Percentiles rank a stretch among this genome's conserved stretches.
Conservation (phyloP, 2,113 vertebrate species). For the Ageneiosus marmoratus region DNA sequence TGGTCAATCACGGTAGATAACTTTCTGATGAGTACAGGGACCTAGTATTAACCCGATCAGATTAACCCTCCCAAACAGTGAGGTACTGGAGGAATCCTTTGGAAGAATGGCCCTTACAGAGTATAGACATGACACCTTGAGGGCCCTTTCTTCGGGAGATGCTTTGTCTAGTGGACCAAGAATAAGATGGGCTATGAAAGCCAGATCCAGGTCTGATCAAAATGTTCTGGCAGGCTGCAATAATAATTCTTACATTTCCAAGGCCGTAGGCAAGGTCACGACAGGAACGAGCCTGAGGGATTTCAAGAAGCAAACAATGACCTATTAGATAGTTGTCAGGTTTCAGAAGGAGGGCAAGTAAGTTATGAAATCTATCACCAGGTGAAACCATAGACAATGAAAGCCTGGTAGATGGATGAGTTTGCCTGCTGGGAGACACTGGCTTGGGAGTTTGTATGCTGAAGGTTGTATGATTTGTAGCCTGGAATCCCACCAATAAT, state of each 20-base stretch:
- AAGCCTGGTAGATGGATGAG: conserved; percentile 4
- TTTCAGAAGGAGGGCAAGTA: not conserved
- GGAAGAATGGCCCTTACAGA: too few relatives aligned
- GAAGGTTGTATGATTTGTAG: not conserved
- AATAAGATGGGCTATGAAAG: not conserved
- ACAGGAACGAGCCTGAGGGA: not conserved
- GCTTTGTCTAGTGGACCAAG: not conserved
- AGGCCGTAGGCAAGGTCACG: not conserved
- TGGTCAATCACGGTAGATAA: not conserved
- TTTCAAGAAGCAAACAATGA: not conserved
- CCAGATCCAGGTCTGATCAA: not conserved
- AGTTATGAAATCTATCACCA: not conserved
- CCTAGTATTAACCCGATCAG: not conserved
- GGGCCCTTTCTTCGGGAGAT: not conserved
- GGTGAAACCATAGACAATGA: not conserved
- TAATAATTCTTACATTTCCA: not conserved
- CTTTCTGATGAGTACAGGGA: not conserved
- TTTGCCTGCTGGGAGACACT: not conserved
- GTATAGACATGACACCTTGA: not conserved
- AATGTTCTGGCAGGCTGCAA: not conserved
- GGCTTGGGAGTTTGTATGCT: not conserved
- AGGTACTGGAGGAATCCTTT: not conserved
- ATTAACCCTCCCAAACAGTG: not conserved
- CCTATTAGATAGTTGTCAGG: not conserved
- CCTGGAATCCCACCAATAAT: not conserved